These are phyloP conservation scores for Electrophaes corylata DNA, from an alignment of 2,888 invertebrate genomes.

Conservation along the genomic window DNA sequence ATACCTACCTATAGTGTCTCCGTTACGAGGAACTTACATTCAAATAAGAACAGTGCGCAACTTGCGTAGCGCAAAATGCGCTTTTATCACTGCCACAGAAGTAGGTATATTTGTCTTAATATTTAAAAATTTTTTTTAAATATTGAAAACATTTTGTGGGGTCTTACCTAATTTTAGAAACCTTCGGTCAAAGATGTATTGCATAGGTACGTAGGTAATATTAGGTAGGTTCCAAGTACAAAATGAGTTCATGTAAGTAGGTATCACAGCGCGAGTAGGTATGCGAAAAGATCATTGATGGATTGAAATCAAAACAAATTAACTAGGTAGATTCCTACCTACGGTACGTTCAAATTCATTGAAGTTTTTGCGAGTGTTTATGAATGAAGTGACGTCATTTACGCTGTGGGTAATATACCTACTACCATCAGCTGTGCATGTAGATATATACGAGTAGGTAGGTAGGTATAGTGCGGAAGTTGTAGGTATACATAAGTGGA, in stretches of 20 bases:
- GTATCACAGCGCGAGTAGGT: not conserved
- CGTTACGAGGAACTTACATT: too few species aligned
- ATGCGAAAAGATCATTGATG: slow-evolving; percentile 13
- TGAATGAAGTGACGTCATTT: slow-evolving; percentile 79
- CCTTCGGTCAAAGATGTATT: too few species aligned
- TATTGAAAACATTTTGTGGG: too few species aligned
- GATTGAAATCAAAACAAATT: slow-evolving; percentile 28
- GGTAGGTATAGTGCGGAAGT: not conserved
- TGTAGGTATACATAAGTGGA: slow-evolving; percentile 49
- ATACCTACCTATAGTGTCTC: too few species aligned
- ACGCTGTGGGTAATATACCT: slow-evolving; percentile 49
- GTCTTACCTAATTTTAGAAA: too few species aligned
- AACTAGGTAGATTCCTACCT: not conserved
- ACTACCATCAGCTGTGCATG: slow-evolving; percentile 25
- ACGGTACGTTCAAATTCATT: slow-evolving; percentile 54
- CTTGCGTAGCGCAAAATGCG: too few species aligned
- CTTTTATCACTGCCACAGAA: too few species aligned
- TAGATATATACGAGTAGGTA: slow-evolving; percentile 5
- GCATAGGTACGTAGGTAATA: too few species aligned
- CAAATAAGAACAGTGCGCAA: too few species aligned
- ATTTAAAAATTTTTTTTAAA: too few species aligned
- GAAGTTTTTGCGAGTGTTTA: slow-evolving; percentile 59
- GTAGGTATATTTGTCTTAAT: too few species aligned
- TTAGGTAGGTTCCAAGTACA: too few species aligned
- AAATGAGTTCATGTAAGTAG: not conserved